These are phyloP conservation scores for Drosophila bunnanda DNA, from an alignment of 2,888 invertebrate species.

Conservation along the genomic window DNA sequence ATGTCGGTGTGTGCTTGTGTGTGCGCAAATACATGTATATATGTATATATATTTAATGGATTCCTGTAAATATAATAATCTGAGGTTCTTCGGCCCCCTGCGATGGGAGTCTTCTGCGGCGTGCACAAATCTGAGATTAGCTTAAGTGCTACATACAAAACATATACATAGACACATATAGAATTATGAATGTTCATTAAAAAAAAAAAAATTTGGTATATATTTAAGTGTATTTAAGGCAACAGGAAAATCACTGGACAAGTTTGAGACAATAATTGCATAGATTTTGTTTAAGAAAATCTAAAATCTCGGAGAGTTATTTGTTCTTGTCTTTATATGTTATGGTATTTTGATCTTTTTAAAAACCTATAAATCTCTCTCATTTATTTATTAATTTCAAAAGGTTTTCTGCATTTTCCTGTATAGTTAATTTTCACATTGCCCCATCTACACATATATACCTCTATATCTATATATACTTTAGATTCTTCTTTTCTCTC, in stretches of 20 bases:
- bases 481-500: slow-evolving; percentile 46
- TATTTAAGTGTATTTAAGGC: not conserved
- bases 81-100: slow-evolving; percentile 21
- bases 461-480: not conserved
- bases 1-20: slow-evolving; percentile 16
- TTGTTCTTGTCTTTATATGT: not conserved
- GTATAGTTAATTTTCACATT: not conserved
- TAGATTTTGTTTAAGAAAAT: not conserved
- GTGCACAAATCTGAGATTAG: slow-evolving; percentile 55
- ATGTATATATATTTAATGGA: slow-evolving; percentile 41
- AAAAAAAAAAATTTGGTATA: slow-evolving; percentile 10
- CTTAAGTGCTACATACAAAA: slow-evolving; percentile 57
- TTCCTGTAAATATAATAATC: slow-evolving; percentile 60
- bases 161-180: slow-evolving; percentile 17
- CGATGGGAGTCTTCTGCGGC: slow-evolving; percentile 19
- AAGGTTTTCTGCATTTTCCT: no score
- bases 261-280: not conserved
- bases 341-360: not conserved
- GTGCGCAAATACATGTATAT: slow-evolving; percentile 2
- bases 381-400: not conserved
- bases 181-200: slow-evolving; percentile 28
- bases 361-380: not conserved
- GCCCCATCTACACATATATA: slow-evolving; percentile 33
- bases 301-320: not conserved
- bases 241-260: not conserved